Conservation (phyloP, 2,888 invertebrate species). For the Strigamia transsilvanica region DNA sequence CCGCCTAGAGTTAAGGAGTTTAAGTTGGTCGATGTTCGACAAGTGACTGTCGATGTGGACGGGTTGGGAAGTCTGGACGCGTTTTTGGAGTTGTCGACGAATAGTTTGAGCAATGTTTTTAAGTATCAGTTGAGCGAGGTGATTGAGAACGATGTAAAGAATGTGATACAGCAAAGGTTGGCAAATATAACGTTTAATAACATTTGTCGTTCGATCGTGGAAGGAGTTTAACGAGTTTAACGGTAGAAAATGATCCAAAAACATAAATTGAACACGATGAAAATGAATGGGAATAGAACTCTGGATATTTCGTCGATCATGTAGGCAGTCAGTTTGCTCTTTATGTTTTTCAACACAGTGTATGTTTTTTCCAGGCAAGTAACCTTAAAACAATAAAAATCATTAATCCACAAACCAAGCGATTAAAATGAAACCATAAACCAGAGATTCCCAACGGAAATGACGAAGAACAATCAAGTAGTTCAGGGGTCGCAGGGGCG, state of each 20-base stretch:
- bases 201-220: background rate
- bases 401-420: too few relatives aligned
- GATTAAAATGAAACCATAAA: too few relatives aligned
- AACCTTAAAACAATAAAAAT: background rate
- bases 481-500: too few relatives aligned
- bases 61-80: conserved; percentile 90
- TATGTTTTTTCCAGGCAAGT: background rate
- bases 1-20: conserved; percentile 51
- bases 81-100: conserved; percentile 79
- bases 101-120: conserved; percentile 83
- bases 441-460: too few relatives aligned
- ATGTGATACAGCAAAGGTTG: conserved; percentile 53
- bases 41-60: conserved; percentile 63
- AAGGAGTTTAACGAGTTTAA: background rate
- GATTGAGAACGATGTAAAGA: conserved; percentile 49
- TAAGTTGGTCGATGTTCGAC: conserved; percentile 51
- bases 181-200: background rate
- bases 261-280: background rate
- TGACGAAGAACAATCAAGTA: too few relatives aligned
- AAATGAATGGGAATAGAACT: background rate
- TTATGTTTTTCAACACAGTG: background rate
- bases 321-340: background rate
- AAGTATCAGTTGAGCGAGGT: conserved; percentile 72
- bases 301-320: background rate
- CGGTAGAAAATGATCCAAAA: conserved; percentile 18